Percentiles rank a stretch among this genome's conserved stretches.
These are phyloP conservation scores for Noctua pronuba DNA, from an alignment of 2,888 invertebrate genomes.

Conservation along the genomic window DNA sequence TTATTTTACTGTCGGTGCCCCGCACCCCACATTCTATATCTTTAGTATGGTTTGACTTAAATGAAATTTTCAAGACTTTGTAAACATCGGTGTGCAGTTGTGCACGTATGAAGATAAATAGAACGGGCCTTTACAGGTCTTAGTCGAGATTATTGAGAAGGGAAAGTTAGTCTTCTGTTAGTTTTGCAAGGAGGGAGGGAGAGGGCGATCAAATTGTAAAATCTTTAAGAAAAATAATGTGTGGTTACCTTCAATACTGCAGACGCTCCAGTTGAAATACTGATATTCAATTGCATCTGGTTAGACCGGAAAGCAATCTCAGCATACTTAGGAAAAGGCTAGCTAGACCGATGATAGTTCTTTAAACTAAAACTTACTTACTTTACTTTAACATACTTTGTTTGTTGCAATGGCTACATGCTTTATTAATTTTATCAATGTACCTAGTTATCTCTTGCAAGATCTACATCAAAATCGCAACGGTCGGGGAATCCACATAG, in stretches of 20 bases:
- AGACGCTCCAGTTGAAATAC: not conserved
- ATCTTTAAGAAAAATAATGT: not conserved
- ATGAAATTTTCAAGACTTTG: not conserved
- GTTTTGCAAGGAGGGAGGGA: not conserved
- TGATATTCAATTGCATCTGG: not conserved
- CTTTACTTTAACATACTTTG: too few relatives aligned
- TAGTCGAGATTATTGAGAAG: slow-evolving; percentile 17
- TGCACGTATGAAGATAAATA: slow-evolving; percentile 10
- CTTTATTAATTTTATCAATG: not conserved
- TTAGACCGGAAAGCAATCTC: not conserved
- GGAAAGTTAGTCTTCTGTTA: not conserved
- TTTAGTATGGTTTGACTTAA: not conserved
- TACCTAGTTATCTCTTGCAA: not conserved
- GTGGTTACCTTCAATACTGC: not conserved
- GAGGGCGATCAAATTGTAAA: not conserved
- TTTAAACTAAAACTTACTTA: not conserved
- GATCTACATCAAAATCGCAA: not conserved
- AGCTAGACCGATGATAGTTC: not conserved
- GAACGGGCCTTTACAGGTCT: slow-evolving; percentile 28
- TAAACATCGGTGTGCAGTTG: not conserved
- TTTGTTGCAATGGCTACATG: not conserved
- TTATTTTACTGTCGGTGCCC: not conserved
- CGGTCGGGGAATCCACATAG: not conserved
- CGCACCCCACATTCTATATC: not conserved
- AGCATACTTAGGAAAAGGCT: not conserved